A percentile compares a stretch with the other conserved stretches of the same genome.
These are phyloP conservation scores for Parapristionchus giblindavisi DNA, from an alignment of 2,888 invertebrate genomes.

Conservation along the genomic window DNA sequence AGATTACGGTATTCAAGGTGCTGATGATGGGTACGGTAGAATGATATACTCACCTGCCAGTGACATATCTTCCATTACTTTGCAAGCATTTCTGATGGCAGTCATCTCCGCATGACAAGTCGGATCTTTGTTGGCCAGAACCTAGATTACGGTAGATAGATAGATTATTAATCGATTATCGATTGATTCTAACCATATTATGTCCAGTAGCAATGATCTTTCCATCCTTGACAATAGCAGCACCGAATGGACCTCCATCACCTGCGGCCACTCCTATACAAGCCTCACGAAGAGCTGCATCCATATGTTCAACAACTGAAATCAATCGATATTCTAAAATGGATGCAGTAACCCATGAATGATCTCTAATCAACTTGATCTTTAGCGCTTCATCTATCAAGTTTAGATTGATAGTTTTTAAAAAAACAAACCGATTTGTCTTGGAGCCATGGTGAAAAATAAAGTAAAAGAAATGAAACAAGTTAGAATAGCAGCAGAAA, in stretches of 20 bases:
- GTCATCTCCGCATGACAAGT: slow-evolving; percentile 68
- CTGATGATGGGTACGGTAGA: not conserved
- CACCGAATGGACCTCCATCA: slow-evolving; percentile 68
- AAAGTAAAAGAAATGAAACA: too few species aligned
- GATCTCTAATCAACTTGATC: too few species aligned
- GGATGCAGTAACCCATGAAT: too few species aligned
- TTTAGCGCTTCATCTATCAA: too few species aligned
- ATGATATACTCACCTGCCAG: slow-evolving; percentile 18
- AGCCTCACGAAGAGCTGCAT: slow-evolving; percentile 61
- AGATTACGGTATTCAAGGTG: slow-evolving; percentile 14
- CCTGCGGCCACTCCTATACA: slow-evolving; percentile 56
- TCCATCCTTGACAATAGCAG: slow-evolving; percentile 62
- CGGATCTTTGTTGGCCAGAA: slow-evolving; percentile 60
- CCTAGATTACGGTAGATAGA: slow-evolving; percentile 39
- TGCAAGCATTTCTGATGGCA: slow-evolving; percentile 63
- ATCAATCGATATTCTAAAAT: too few species aligned
- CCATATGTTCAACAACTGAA: slow-evolving; percentile 55
- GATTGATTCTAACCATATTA: slow-evolving; percentile 58
- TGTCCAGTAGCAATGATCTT: slow-evolving; percentile 61
- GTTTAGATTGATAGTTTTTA: too few species aligned
- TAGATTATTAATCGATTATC: not conserved
- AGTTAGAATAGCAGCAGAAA: too few species aligned
- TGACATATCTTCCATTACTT: slow-evolving; percentile 44
- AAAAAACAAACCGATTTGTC: too few species aligned
- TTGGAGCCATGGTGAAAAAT: too few species aligned